phyloP scores from a whole-genome alignment of 2,797 vertebrate genomes.

The Pitangus sulphuratus region DNA sequence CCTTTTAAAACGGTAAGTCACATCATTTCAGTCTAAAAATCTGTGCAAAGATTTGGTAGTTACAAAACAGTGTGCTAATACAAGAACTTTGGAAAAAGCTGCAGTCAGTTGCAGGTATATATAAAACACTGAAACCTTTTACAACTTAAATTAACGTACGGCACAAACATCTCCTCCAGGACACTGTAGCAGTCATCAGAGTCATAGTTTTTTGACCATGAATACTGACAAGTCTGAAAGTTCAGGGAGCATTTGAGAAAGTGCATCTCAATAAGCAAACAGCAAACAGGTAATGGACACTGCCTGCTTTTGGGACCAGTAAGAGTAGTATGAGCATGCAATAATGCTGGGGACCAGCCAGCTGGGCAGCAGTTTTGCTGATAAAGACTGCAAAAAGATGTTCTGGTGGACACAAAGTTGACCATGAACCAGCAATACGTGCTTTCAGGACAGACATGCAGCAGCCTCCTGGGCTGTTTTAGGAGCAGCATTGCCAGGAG shows the following conservation, averaged over 20 bases:
- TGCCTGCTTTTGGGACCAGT: background rate
- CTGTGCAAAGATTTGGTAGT: constrained; percentile 28
- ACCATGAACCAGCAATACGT: background rate
- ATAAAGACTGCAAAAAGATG: background rate
- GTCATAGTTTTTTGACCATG: background rate
- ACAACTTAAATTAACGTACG: constrained; percentile 50
- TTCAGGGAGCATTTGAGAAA: background rate
- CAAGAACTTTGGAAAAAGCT: constrained; percentile 64
- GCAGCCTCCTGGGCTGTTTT: background rate
- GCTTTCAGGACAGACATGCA: background rate
- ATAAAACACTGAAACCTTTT: constrained; percentile 47
- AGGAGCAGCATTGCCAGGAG: rapidly evolving
- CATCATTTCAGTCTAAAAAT: constrained; percentile 62
- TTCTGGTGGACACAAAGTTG: background rate
- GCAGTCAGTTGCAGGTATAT: constrained; percentile 13
- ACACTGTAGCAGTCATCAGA: constrained; percentile 16
- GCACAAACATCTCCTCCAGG: constrained; percentile 38
- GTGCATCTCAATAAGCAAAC: background rate
- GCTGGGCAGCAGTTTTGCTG: background rate
- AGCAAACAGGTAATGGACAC: background rate
- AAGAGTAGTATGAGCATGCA: background rate
- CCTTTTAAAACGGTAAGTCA: constrained; percentile 58
- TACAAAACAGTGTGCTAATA: constrained; percentile 63
- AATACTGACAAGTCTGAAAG: background rate
- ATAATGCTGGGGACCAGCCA: background rate